These are phyloP conservation scores for Aradophagus sp. DNA, from an alignment of 1,140 invertebrate species.

Conservation along the genomic window DNA sequence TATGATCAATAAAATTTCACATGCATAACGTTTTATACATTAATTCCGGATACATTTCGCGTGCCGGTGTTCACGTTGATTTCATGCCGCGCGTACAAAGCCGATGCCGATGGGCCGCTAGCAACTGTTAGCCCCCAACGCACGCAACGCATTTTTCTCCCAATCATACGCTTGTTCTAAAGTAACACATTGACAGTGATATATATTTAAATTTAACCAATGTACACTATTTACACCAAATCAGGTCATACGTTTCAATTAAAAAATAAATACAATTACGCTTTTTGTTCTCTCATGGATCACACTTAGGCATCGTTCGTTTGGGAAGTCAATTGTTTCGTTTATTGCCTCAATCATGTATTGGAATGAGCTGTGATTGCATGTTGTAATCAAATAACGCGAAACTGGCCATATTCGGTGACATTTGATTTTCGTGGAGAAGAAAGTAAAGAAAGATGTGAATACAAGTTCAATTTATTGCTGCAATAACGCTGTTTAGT, in stretches of 20 bases:
- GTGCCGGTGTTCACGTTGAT: too few relatives aligned
- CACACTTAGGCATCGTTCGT: constrained; percentile 19
- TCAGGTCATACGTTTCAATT: constrained; percentile 10
- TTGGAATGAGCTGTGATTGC: not conserved
- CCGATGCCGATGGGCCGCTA: too few relatives aligned
- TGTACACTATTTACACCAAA: constrained; percentile 51
- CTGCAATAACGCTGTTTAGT: too few relatives aligned
- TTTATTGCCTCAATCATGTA: not conserved
- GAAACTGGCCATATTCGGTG: too few relatives aligned
- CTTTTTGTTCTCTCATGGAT: constrained; percentile 10
- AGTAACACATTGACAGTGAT: constrained; percentile 12
- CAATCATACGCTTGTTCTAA: constrained; percentile 24
- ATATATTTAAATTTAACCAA: constrained; percentile 38
- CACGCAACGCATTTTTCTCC: constrained; percentile 10
- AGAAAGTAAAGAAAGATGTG: too few relatives aligned
- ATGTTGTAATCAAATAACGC: too few relatives aligned
- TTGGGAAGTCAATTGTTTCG: constrained; percentile 8
- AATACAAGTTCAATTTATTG: too few relatives aligned
- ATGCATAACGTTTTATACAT: too few relatives aligned
- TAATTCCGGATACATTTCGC: too few relatives aligned
- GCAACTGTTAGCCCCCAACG: constrained; percentile 12
- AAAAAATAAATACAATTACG: constrained; percentile 44
- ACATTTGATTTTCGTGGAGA: too few relatives aligned
- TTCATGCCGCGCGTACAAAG: too few relatives aligned
- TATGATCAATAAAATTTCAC: too few relatives aligned